phyloP scores from a whole-genome alignment of 2,888 invertebrate genomes.

The Drosophila atripex region DNA sequence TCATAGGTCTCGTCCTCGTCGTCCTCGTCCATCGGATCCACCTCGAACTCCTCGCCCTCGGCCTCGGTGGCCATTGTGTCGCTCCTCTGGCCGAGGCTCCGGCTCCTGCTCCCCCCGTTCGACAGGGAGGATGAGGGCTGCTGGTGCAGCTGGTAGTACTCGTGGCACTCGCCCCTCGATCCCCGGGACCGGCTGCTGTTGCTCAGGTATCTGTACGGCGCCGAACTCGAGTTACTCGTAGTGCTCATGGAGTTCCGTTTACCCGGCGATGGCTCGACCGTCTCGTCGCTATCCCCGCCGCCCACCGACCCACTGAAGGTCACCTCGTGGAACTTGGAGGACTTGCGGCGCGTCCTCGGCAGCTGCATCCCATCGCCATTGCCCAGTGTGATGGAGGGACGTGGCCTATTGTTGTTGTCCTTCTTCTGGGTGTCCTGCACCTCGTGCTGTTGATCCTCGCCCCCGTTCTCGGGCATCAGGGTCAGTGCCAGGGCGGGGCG shows the following conservation, averaged over 20 bases:
- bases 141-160: conserved; percentile 63
- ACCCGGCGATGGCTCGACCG: conserved; percentile 25
- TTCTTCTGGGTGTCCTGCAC: conserved; percentile 17
- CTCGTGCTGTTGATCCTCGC: conserved; percentile 22
- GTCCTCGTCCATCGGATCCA: conserved; percentile 67
- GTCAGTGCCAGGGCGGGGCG: conserved; percentile 55
- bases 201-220: conserved; percentile 65
- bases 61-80: conserved; percentile 74
- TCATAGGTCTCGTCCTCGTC: conserved; percentile 76
- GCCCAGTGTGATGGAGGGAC: conserved; percentile 53
- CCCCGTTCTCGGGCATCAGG: conserved; percentile 47
- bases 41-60: conserved; percentile 70
- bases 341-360: conserved; percentile 66
- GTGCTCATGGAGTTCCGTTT: conserved; percentile 69
- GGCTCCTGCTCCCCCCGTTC: conserved; percentile 48
- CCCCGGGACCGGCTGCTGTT: conserved; percentile 58
- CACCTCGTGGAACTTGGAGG: conserved; percentile 79
- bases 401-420: conserved; percentile 57
- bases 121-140: conserved; percentile 56
- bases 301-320: conserved; percentile 81
- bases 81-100: conserved; percentile 54
- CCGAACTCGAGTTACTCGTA: conserved; percentile 61
- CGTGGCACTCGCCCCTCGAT: conserved; percentile 58
- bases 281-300: conserved; percentile 73
- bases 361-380: conserved; percentile 45